Base-by-base conservation (phyloP, 2,113 vertebrate species). In the Irena cyanogastra region DNA sequence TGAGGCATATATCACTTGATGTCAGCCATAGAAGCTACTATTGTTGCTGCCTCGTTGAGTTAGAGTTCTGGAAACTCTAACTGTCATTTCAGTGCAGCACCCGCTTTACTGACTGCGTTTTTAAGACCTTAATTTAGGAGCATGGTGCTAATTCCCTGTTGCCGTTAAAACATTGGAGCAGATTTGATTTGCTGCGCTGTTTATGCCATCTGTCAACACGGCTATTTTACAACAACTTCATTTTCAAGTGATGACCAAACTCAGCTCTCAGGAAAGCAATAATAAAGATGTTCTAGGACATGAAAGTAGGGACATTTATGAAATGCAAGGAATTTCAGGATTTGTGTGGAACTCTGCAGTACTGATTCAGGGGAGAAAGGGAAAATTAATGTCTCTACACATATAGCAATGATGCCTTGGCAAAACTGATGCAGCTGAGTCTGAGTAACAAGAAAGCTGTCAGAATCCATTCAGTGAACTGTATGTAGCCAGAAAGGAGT, bases 131-230 rank as follows among this genome's bases (percentile, higher is more conserved):
- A 69, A 65, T 95, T 71, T 94, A 87, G 76, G 39, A 76, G 53
- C 60, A 83, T 53, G 69, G 45, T 56, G 64, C 91, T 93, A 95
- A 97, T 93, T 96, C 88, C 86, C 88, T n/a, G 60, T 27, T 92
- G 83, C 68, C 41, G 44, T 63, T 91, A 95, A 93, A 95, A 95
- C 56, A 79, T 1, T 37, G 64, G 72, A 93, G 45, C 77, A 93
- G 85, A 95, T 97, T 93, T 94, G 80, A 93, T 95, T 88, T 96
- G 78, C 66, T 94, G 45, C 16, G 26, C 80, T 80, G 83, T 81
- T 97, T 89, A 81, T 75, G 79, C 95, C 96, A 97, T 96, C 96
- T 97, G 96, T 89, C 96, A 97, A 92, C 86, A 74, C 2, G 14
- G 63, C 26, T 68, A 42, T 94, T 97, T 95, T 61, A 66, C 45